A percentile compares a stretch with the other conserved stretches of the same genome.
These are phyloP conservation scores for Recurvirostra avosetta DNA, from an alignment of 2,113 vertebrate genomes.

Conservation along the genomic window DNA sequence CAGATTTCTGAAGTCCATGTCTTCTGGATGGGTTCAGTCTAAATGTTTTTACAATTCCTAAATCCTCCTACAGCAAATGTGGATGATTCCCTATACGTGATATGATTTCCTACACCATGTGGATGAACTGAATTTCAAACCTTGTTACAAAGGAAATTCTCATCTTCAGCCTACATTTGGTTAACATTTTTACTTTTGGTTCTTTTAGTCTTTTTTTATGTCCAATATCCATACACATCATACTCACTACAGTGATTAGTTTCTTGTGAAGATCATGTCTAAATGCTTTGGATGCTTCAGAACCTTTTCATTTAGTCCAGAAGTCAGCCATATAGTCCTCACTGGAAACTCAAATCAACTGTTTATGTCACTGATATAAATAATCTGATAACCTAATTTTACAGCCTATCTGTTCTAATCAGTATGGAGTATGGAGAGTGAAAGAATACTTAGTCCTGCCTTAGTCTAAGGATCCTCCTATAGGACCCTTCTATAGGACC, in stretches of 20 bases:
- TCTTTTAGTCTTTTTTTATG: background rate
- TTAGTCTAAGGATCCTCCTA: background rate
- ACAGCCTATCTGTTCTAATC: background rate
- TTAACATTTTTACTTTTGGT: background rate
- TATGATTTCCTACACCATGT: background rate
- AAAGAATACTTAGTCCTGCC: background rate
- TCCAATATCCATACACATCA: background rate
- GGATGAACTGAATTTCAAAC: background rate
- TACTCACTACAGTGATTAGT: background rate
- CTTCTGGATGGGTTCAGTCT: background rate
- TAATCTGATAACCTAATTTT: background rate
- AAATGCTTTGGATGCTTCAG: background rate
- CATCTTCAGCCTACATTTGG: background rate
- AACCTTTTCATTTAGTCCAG: background rate
- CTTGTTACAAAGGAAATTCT: background rate
- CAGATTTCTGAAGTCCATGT: background rate
- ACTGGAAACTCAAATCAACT: background rate
- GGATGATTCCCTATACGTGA: background rate
- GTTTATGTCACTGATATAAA: background rate
- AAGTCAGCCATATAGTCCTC: background rate
- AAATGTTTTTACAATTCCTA: background rate
- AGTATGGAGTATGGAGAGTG: background rate
- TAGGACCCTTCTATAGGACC: background rate
- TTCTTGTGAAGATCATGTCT: background rate
- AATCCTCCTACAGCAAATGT: background rate